phyloP scores from a whole-genome alignment of 2,888 invertebrate genomes.

The Heteromurus nitidus region DNA sequence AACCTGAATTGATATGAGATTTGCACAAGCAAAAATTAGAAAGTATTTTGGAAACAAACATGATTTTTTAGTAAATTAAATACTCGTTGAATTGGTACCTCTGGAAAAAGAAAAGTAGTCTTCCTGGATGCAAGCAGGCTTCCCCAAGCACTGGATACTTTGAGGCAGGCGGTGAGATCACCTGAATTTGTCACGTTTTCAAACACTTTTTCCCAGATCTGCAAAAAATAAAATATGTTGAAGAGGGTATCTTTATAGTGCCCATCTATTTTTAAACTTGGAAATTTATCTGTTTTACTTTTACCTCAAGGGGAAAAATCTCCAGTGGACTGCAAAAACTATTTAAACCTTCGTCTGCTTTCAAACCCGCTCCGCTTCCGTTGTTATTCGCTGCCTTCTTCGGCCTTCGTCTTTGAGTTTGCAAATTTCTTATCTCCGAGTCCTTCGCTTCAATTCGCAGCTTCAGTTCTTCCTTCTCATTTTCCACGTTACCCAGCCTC shows the following conservation, averaged over 20 bases:
- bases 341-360: neutral
- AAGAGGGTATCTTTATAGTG: neutral
- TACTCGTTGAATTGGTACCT: neutral
- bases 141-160: neutral
- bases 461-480: neutral
- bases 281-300: no score
- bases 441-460: no score
- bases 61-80: neutral
- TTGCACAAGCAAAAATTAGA: neutral
- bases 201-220: neutral
- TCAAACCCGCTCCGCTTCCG: neutral
- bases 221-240: neutral
- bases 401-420: neutral
- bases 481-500: neutral
- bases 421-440: no score
- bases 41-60: neutral
- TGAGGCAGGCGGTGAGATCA: neutral
- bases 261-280: neutral
- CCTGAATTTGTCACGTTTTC: neutral
- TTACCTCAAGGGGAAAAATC: neutral
- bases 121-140: neutral
- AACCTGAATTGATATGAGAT: no score
- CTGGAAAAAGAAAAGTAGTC: neutral
- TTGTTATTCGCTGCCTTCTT: neutral
- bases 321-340: neutral